Base-by-base conservation (phyloP, 2,888 invertebrate species). In the Hoplodrina blanda region DNA sequence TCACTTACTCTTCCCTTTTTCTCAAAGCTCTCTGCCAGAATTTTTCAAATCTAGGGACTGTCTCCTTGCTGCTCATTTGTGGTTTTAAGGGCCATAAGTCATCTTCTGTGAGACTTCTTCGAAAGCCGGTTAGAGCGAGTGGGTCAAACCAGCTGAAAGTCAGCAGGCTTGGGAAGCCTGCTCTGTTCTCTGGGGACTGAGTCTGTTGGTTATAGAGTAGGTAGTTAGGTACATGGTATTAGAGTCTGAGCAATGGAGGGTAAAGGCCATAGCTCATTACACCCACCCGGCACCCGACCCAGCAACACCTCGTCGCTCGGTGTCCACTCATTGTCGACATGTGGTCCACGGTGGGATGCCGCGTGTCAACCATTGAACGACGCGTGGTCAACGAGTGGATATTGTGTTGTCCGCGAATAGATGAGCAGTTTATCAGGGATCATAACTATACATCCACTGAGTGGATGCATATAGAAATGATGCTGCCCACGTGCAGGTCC, bases 51-150 rank as follows among this genome's bases (percentile, higher is more conserved):
- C 95, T 94, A 3, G 98, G 98, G 78, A 98, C 97, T 8, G 98
- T 97, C 90, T 97, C 97, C 68, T 96, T 96, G 11, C 98, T 97
- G 61, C 97, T 97, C 89, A 99, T 98, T 84, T 97, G 97, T 0
- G 97, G 97, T 86, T 98, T 98, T 91, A 99, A 96, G 54, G 98
- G 97, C 99, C 99, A 99, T 15, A 99, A 94, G 92, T 99, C 99
- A 52, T 96, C 95, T 70, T 97, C 96, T 83, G 97, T 98, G 70
- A 99, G 92, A 13, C 98, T 98, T 84, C 97, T 97, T 69, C 97
- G 97, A 92, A 98, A 99, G 17, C 99, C 99, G 77, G 96, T 97
- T 96, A 98, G 97, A 0, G 98, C 98, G 89, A 99, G 94, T 0
- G 96, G 89, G 92, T 98, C 98, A 91, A 99, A 99, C 99, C 99